phyloP scores from a whole-genome alignment of 2,113 vertebrate species.

The Platanista minor region DNA sequence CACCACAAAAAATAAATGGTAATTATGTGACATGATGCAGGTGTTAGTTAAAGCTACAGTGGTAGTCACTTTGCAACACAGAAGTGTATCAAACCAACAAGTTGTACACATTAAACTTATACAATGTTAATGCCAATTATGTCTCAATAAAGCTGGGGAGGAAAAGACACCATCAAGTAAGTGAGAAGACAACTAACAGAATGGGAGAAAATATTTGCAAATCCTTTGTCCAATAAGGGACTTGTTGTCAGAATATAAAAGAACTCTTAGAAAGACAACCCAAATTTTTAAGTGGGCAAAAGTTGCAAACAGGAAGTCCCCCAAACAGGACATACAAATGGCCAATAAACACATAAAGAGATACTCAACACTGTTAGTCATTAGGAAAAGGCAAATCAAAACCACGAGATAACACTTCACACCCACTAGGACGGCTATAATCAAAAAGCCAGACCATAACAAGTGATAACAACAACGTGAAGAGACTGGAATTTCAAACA shows the following conservation, averaged over 20 bases:
- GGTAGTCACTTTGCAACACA: neutral
- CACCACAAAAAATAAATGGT: neutral
- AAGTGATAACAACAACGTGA: neutral
- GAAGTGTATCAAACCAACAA: neutral
- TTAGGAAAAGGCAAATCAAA: constrained; percentile 8
- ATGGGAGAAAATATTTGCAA: neutral
- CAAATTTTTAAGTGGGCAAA: neutral
- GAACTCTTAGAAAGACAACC: neutral
- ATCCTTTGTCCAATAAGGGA: neutral
- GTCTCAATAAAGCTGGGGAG: neutral
- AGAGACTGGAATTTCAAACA: neutral
- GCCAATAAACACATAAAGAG: neutral
- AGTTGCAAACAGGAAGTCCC: neutral
- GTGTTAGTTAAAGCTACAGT: neutral
- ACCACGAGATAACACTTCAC: neutral
- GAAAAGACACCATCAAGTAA: neutral
- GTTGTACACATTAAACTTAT: neutral
- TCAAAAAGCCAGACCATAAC: neutral
- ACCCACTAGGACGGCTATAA: neutral
- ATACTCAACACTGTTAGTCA: neutral
- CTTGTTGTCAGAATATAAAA: neutral
- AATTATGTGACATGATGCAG: neutral
- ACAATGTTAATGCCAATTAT: neutral
- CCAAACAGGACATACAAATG: neutral
- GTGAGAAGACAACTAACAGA: neutral